Evolutionary conservation across 1,140 invertebrate genomes (phyloP), one percentile per base, ranked within the genome.

Genomic region (Dreissena rostriformis): DNA sequence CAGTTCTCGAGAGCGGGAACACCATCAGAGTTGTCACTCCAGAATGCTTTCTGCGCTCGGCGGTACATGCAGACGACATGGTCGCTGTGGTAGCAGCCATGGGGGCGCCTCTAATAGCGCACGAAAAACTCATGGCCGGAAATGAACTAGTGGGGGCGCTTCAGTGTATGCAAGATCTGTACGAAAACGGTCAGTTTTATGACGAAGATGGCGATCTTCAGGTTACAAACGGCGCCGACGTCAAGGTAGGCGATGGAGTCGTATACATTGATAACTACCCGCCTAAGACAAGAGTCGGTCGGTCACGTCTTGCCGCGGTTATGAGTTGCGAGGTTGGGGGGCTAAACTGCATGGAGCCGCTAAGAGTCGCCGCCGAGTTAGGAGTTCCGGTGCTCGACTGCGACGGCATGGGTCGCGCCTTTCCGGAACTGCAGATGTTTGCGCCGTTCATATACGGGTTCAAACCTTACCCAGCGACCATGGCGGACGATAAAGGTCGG

Each of bases 381-480:
- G 84, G 81, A 22, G 28, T 93, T 11, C 91, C 91, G 11, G 73
- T 90, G 8, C 26, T 93, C 12, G 92, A 93, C 82, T 88, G 85
- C 17, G 92, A 93, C 77, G 90, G 91, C 7, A 92, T 93, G 91
- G 91, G 91, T 7, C 79, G 92, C 49, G 92, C 92, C 10, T 93
- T 93, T 85, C 92, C 92, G 8, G 88, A 91, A 67, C 70, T 92
- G 10, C 89, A 92, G 84, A 92, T 92, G 91, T 88, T 90, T 61
- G 71, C 79, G 14, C 89, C 91, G 19, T 87, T 88, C n/a, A 91
- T 91, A 28, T 88, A 91, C 71, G 91, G 88, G n/a, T 28, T 49
- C 4, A 66, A 77, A 7, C 85, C 90, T 7, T 90, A 87, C 74
- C 91, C 91, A 14, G 79, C 82, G 0, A 79, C 85, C 0, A 55